A percentile compares a stretch with the other conserved stretches of the same genome.
These are phyloP conservation scores for Anguilla obscura DNA, from an alignment of 2,797 vertebrate species.

Conservation along the genomic window DNA sequence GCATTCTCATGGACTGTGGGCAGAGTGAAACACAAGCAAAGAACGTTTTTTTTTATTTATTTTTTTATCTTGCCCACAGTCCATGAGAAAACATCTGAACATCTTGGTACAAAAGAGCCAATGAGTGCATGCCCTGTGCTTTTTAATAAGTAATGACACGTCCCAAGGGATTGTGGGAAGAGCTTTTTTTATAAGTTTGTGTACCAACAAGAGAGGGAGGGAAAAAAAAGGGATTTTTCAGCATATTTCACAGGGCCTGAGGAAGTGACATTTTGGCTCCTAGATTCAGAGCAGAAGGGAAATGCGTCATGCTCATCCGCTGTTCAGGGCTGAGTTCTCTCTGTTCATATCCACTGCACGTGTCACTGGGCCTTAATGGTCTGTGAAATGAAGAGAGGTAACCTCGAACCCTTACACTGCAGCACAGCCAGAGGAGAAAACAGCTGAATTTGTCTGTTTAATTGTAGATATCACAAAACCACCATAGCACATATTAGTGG, in stretches of 20 bases:
- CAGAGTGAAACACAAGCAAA: too few species aligned
- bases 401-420: not conserved
- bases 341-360: not conserved
- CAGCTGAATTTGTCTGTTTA: not conserved
- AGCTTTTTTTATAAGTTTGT: constrained; percentile 38
- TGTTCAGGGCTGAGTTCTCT: not conserved
- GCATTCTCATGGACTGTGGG: too few species aligned
- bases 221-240: not conserved
- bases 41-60: constrained; percentile 36
- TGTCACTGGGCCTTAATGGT: not conserved
- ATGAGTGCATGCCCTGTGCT: constrained; percentile 33
- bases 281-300: not conserved
- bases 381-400: not conserved
- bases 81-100: constrained; percentile 37
- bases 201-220: not conserved
- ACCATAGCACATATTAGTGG: not conserved
- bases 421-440: not conserved
- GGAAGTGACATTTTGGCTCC: constrained; percentile 2
- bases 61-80: constrained; percentile 40
- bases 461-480: not conserved
- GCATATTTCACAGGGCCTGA: constrained; percentile 17
- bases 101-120: constrained; percentile 44
- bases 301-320: not conserved
- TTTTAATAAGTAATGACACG: not conserved
- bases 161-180: constrained; percentile 41